A percentile compares a stretch with the other conserved stretches of the same genome.
Evolutionary conservation across 2,797 vertebrate species (phyloP).

Genomic region (Danio choprae): DNA sequence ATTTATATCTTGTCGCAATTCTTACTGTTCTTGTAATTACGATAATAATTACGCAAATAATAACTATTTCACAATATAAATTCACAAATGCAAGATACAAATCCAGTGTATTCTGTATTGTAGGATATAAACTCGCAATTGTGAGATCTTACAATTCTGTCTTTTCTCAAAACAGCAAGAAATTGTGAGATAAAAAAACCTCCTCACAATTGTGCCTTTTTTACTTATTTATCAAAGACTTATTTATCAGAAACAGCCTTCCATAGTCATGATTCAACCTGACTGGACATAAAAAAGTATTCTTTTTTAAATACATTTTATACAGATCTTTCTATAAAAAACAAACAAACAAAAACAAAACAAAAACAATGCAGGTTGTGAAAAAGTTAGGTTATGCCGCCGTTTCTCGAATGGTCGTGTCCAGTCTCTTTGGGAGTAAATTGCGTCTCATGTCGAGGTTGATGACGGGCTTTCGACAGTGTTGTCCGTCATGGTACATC

Average conservation of each 20-base stretch:
- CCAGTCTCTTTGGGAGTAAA: constrained; percentile 90
- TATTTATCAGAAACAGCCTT: neutral
- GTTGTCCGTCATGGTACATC: constrained; percentile 84
- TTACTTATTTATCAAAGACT: too few species aligned
- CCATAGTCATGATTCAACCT: constrained; percentile 74
- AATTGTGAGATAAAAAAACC: too few species aligned
- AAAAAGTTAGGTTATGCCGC: constrained; percentile 81
- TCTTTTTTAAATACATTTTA: constrained; percentile 86
- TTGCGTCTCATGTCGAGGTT: constrained; percentile 86
- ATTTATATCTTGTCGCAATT: too few species aligned
- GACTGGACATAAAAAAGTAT: constrained; percentile 85
- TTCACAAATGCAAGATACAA: too few species aligned
- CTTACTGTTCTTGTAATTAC: too few species aligned
- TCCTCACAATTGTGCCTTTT: too few species aligned
- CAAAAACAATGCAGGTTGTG: constrained; percentile 71
- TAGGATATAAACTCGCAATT: too few species aligned
- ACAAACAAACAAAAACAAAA: constrained; percentile 2
- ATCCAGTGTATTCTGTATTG: too few species aligned
- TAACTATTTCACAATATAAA: too few species aligned
- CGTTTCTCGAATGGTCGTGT: constrained; percentile 87
- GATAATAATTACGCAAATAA: too few species aligned
- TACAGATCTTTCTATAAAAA: constrained; percentile 86
- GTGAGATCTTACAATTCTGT: too few species aligned
- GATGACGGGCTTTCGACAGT: constrained; percentile 85
- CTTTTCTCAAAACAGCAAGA: too few species aligned